Base-by-base conservation (phyloP, 2,888 invertebrate species). In the Synanthedon myopaeformis region DNA sequence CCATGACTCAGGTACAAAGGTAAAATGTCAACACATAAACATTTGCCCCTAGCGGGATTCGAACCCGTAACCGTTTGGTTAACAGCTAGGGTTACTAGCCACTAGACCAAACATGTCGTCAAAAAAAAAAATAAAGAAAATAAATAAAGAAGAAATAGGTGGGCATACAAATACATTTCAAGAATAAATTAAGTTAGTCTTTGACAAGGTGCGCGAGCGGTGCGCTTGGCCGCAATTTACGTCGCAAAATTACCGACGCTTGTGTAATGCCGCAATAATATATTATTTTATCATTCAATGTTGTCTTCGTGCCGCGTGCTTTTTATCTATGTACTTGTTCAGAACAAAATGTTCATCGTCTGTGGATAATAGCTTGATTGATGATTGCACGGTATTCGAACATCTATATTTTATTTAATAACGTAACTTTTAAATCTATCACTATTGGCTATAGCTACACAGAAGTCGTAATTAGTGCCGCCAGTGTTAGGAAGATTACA, bases 201-300 rank as follows among this genome's bases (percentile, higher is more conserved):
- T 66, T 76, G 70, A 11, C 49, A 58, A 12, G 10, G 49, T 49
- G 23, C 17, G 58, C 58, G 60, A 61, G 55, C 67, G 65, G 56
- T 61, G 57, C 61, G 67, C 64, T 68, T 62, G 69, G 63, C 65
- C 70, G 69, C 72, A 66, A 72, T 74, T 71, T 70, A 65, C 66
- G 71, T 63, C 67, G 72, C 70, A 60, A 70, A 72, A 71, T 77
- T 72, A 73, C 72, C 59, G 65, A 59, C 64, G 61, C 73, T 73
- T 74, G 74, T 73, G 72, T 74, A 77, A 76, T 66, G 66, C 67
- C 61, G 67, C 67, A 49, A 49, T 49, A 49, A 49, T 49, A 49
- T 49, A 49, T 49, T 23, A 55, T 69, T 68, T 69, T 63, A 68
- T 66, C 63, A 63, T 64, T 67, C 12, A 10, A 41, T 14, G 41